Conservation (phyloP, 2,888 invertebrate genomes). For the Seira sanloemensis region DNA sequence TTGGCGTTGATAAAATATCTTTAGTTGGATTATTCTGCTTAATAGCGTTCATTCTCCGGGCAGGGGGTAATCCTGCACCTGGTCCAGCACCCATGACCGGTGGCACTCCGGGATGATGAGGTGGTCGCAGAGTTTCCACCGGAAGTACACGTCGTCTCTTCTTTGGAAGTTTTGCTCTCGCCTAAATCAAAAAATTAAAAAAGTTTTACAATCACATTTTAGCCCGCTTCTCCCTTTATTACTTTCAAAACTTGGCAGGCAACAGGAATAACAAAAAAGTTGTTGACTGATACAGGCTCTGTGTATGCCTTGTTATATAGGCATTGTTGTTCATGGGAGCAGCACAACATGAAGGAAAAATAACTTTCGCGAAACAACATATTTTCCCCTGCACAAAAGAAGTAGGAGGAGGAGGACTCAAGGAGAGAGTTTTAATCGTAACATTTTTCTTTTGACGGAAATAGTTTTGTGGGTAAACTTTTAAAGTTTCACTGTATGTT, state of each 20-base stretch:
- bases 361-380: background rate
- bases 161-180: conserved; percentile 98
- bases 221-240: conserved; percentile 19
- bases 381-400: background rate
- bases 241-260: background rate
- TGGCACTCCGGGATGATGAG: conserved; percentile 78
- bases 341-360: background rate
- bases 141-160: conserved; percentile 97
- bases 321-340: background rate
- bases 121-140: conserved; percentile 91
- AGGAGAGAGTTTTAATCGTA: background rate
- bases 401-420: background rate
- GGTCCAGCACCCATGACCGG: conserved; percentile 76
- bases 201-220: conserved; percentile 62
- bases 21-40: conserved; percentile 89
- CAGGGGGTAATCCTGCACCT: conserved; percentile 73
- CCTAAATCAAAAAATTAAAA: conserved; percentile 79
- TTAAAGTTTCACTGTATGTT: background rate
- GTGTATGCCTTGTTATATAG: background rate
- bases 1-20: conserved; percentile 84
- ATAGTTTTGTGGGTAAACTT: background rate
- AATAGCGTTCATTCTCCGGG: conserved; percentile 86
- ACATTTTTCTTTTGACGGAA: conserved; percentile 4
- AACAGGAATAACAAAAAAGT: background rate
- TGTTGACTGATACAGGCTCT: background rate